Evolutionary conservation across 2,113 vertebrate genomes (phyloP).

Genomic region (Etheostoma spectabile): DNA sequence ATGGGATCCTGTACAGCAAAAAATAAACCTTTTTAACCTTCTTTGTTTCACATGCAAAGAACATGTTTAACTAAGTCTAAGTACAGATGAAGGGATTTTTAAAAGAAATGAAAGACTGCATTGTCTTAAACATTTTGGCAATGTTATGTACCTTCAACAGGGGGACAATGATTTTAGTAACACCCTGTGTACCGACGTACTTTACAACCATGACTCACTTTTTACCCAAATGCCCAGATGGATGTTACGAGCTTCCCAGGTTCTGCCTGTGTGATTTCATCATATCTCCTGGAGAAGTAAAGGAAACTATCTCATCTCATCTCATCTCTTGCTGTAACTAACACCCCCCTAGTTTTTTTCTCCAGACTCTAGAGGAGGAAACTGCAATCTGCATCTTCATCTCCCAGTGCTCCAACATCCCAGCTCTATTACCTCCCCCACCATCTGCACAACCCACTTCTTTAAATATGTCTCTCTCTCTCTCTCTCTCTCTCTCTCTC

Average conservation of each 20-base stretch:
- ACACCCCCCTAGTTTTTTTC: conserved; percentile 14
- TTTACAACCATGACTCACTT: neutral
- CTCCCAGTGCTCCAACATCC: conserved; percentile 38
- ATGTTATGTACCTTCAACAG: neutral
- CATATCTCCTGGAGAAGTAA: conserved; percentile 28
- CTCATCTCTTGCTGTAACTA: conserved; percentile 28
- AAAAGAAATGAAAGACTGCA: neutral
- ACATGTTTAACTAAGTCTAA: neutral
- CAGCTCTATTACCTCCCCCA: no score
- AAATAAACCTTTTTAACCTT: neutral
- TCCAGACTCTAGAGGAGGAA: conserved; percentile 36
- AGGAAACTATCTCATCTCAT: conserved; percentile 47
- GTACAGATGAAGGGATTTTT: neutral
- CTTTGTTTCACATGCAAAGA: neutral
- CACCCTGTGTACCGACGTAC: neutral
- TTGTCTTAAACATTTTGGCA: neutral
- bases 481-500: neutral
- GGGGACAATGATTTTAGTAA: conserved; percentile 1
- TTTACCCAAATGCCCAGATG: conserved; percentile 30
- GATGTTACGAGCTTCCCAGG: conserved; percentile 11
- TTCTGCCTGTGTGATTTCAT: no score
- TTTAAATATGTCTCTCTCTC: neutral
- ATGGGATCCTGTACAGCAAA: neutral
- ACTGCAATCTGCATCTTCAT: conserved; percentile 36
- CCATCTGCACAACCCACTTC: conserved; percentile 36